Conservation (phyloP, 2,888 invertebrate species). For the Perithous albicinctus region DNA sequence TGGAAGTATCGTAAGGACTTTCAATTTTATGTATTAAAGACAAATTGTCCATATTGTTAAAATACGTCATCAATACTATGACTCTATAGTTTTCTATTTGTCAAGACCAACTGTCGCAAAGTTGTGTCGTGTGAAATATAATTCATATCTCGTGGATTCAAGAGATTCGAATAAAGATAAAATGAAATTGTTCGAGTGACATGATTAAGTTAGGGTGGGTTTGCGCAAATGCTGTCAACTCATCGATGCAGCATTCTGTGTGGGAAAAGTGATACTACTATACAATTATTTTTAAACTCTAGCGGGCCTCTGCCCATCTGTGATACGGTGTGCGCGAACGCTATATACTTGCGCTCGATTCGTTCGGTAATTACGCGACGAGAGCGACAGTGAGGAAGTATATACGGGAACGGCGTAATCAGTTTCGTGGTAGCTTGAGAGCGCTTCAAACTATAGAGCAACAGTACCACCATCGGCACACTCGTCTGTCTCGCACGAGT, state of each 20-base stretch:
- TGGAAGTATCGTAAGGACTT: not conserved
- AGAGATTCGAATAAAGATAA: constrained; percentile 37
- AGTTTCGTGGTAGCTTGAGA: constrained; percentile 30
- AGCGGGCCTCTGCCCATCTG: constrained; percentile 45
- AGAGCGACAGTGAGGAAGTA: constrained; percentile 36
- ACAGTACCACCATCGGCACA: not conserved
- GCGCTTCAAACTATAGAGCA: constrained; percentile 5
- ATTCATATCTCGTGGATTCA: constrained; percentile 5
- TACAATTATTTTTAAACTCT: constrained; percentile 39
- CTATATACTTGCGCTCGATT: constrained; percentile 35
- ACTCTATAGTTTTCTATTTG: not conserved
- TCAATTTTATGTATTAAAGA: not conserved
- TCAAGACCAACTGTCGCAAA: not conserved
- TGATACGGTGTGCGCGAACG: not conserved
- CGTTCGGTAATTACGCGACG: constrained; percentile 53
- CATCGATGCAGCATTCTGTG: constrained; percentile 34
- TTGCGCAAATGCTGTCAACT: constrained; percentile 50
- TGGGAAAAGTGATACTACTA: constrained; percentile 46
- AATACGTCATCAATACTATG: no score
- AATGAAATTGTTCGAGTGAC: constrained; percentile 35
- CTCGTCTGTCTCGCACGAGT: constrained; percentile 3
- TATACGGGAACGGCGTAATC: constrained; percentile 33
- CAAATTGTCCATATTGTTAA: not conserved
- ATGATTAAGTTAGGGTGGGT: constrained; percentile 37
- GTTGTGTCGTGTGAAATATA: constrained; percentile 26